These are phyloP conservation scores for Prochilodus magdalenae DNA, from an alignment of 2,113 vertebrate genomes.

Conservation along the genomic window DNA sequence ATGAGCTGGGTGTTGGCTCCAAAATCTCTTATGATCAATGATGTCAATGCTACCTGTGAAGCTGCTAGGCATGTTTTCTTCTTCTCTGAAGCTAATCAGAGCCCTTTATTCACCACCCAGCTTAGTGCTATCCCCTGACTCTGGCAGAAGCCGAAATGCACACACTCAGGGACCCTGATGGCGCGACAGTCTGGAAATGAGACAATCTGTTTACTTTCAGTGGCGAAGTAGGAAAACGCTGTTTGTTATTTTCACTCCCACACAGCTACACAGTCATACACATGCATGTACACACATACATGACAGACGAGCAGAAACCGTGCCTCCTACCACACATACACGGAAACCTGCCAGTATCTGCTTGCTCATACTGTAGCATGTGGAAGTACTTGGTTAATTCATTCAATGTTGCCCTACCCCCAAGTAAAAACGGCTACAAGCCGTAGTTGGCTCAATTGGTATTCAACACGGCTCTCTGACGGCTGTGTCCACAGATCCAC, in stretches of 20 bases:
- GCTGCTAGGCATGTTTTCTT: conserved; percentile 18
- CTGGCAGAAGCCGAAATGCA: conserved; percentile 16
- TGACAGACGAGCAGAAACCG: conserved; percentile 44
- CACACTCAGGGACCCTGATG: conserved; percentile 47
- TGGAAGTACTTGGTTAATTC: conserved; percentile 24
- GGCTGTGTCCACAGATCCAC: not conserved
- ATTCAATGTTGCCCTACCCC: not conserved
- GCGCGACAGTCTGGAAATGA: conserved; percentile 51
- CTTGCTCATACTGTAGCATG: not conserved
- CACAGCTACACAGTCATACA: conserved; percentile 37
- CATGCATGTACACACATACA: conserved; percentile 13
- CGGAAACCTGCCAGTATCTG: conserved; percentile 1
- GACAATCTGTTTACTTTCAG: conserved; percentile 67
- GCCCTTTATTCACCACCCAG: conserved; percentile 12
- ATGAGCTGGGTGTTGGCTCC: conserved; percentile 30
- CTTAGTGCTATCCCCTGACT: conserved; percentile 22
- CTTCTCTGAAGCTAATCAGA: conserved; percentile 24
- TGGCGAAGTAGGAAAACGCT: conserved; percentile 48
- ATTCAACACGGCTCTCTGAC: conserved; percentile 9
- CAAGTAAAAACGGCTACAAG: conserved; percentile 7
- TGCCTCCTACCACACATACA: not conserved
- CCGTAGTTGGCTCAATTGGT: not conserved
- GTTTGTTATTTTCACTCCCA: conserved; percentile 52
- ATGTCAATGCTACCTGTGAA: conserved; percentile 22
- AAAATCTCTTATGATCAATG: conserved; percentile 18